phyloP scores from a whole-genome alignment of 2,888 invertebrate genomes.

The Eilema caniola region DNA sequence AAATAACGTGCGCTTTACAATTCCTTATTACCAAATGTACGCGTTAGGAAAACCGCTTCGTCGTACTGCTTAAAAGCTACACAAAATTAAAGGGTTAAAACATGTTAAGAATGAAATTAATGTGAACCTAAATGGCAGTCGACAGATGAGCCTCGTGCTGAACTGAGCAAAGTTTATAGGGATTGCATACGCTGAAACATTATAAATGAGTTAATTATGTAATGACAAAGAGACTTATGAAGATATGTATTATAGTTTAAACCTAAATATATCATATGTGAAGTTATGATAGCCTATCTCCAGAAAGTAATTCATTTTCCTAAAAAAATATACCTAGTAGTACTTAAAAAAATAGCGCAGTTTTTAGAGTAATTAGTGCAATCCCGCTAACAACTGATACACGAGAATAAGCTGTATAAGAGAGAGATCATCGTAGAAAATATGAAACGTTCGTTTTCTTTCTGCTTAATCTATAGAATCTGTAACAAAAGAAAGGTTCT shows the following conservation, averaged over 20 bases:
- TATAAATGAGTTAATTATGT: background rate
- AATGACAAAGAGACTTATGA: background rate
- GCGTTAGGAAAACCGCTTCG: slow-evolving; percentile 31
- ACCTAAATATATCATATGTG: background rate
- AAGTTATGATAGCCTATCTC: background rate
- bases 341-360: background rate
- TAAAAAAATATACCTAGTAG: background rate
- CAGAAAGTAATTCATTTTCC: slow-evolving; percentile 4
- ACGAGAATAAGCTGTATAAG: slow-evolving; percentile 35
- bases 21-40: slow-evolving; percentile 26
- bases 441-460: slow-evolving; percentile 18
- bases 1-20: slow-evolving; percentile 32
- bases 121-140: slow-evolving; percentile 38
- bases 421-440: slow-evolving; percentile 48
- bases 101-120: slow-evolving; percentile 15
- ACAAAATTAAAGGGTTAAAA: slow-evolving; percentile 26
- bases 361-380: slow-evolving; percentile 23
- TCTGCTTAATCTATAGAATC: slow-evolving; percentile 57
- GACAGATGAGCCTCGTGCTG: slow-evolving; percentile 36
- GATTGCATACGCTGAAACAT: slow-evolving; percentile 25
- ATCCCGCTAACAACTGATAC: slow-evolving; percentile 38
- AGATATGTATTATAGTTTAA: slow-evolving; percentile 18
- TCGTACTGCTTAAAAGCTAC: slow-evolving; percentile 35
- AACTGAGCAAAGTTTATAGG: slow-evolving; percentile 40
- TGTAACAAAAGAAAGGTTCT: slow-evolving; percentile 49